Base-by-base conservation (phyloP, 1,140 invertebrate species). In the Philopotamus ludificatus region DNA sequence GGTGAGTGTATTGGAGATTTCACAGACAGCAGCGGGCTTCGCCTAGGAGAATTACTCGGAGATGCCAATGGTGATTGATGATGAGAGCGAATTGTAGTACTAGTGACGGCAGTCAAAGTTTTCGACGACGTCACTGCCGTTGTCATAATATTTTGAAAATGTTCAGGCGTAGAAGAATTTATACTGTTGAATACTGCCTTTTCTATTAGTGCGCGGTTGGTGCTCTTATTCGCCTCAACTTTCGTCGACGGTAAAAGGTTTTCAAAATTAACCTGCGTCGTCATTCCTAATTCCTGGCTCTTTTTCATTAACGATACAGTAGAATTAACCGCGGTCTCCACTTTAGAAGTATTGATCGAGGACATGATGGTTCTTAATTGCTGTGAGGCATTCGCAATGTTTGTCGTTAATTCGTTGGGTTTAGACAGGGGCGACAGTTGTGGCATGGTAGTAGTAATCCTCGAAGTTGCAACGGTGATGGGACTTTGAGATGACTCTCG, bases 371-470 rank as follows among this genome's bases (percentile, higher is more conserved):
- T 85, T 10, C 86, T 74, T 39, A 88, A 66, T 70, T 88, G 87
- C 72, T 88, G 85, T 1, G 86, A 87, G 0, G 85, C 86, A 71
- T 86, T 88, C 0, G 83, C 86, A 68, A 88, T 86, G 61, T 88
- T 88, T 1, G 85, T 85, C 2, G 86, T 87, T 12, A 89, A 74
- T 68, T 89, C 87, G 0, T 85, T 83, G 0, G 87, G 87, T 73
- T 88, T 86, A 0, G 87, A 88, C 1, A 89, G 68, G 0, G 87
- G 87, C 0, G 87, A 88, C 3, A 88, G 73, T 73, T 88, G 86
- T 1, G 87, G 85, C 28, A 87, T 75, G 12, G 80, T 78, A 15
- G 84, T 82, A 2, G 82, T 76, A 53, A 80, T 79, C 4, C 65
- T 69, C n/a, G 68, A 66, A 4, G 65, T 72, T 3, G 67, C 54